Evolutionary conservation across 2,888 invertebrate species (phyloP), one percentile per base, ranked within the genome.

Genomic region (Trichopria drosophilae): DNA sequence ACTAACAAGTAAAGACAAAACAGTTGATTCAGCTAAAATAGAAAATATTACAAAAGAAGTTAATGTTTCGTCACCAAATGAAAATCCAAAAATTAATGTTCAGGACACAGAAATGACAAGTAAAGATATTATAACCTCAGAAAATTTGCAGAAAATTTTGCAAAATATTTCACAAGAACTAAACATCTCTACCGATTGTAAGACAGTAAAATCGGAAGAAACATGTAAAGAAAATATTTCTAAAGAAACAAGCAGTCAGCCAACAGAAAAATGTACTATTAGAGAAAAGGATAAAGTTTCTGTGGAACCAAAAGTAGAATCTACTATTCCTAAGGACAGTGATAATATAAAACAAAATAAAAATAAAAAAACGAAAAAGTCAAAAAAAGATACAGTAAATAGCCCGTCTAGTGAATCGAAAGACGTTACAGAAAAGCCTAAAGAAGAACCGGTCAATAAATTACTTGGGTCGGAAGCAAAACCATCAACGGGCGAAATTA

Each of bases 371-470:
- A 28, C 43, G 16, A 26, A 51, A 19, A 47, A 50, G 16, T 18
- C 39, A 35, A 10, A 15, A 3, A 36, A 52, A 19, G 36, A 36
- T 23, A 49, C 26, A 37, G n/a, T n/a, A n/a, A n/a, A n/a, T n/a
- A n/a, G n/a, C n/a, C n/a, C n/a, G n/a, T n/a, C n/a, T n/a, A n/a
- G n/a, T n/a, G 23, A 36, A 19, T 42, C 46, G 29, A 51, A 53
- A n/a, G 20, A 47, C 36, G 26, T 12, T n/a, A 51, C 46, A 48
- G 22, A 24, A 22, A 13, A 36, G 6, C 29, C 35, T 28, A 49
- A 23, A 43, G 39, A 50, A 22, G n/a, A n/a, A n/a, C n/a, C n/a
- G n/a, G 23, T 51, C 53, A 18, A 41, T 57, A 12, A 51, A 53
- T 29, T 60, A 65, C 44, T 47, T 58, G 6, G n/a, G n/a, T n/a